Percentiles rank a stretch among this genome's conserved stretches.
These are phyloP conservation scores for Phainopepla nitens DNA, from an alignment of 2,113 vertebrate genomes.

Conservation along the genomic window DNA sequence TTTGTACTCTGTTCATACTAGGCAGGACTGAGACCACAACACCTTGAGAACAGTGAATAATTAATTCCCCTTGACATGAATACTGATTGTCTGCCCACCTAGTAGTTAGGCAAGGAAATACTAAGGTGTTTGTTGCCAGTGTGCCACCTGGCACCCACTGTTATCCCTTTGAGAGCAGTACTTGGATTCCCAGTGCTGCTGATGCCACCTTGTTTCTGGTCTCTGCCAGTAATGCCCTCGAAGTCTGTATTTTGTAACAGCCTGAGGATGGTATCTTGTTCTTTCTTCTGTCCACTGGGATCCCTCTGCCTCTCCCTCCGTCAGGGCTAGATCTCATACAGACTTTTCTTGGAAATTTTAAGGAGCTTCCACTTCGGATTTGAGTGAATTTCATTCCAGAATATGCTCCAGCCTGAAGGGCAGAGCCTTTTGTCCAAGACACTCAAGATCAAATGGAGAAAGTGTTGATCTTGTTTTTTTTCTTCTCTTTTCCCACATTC, in stretches of 20 bases:
- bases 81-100: background rate
- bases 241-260: background rate
- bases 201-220: background rate
- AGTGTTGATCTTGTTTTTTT: background rate
- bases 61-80: background rate
- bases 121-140: background rate
- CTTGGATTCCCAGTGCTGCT: background rate
- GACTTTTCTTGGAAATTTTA: background rate
- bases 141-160: background rate
- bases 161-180: background rate
- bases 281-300: background rate
- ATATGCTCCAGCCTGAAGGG: background rate
- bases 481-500: background rate
- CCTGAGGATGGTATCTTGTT: background rate
- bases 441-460: background rate
- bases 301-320: background rate
- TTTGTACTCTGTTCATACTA: background rate
- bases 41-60: background rate
- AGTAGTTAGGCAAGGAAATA: background rate
- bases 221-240: background rate
- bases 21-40: background rate
- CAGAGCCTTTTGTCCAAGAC: background rate
- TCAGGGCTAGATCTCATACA: background rate
- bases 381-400: background rate
- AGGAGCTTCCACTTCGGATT: background rate